These are phyloP conservation scores for Synergus itoensis DNA, from an alignment of 2,888 invertebrate species.

Conservation along the genomic window DNA sequence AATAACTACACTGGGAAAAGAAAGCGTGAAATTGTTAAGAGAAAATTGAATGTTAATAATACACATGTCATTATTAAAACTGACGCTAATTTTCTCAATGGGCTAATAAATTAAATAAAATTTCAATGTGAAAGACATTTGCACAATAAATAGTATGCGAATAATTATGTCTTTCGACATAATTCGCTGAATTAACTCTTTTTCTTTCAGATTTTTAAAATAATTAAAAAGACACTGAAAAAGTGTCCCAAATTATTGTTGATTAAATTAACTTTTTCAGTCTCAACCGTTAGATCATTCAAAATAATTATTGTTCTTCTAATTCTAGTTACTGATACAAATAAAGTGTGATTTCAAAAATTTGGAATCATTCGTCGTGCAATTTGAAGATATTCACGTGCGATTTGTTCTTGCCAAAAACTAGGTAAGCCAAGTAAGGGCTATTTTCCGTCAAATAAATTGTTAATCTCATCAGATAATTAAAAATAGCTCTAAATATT, in stretches of 20 bases:
- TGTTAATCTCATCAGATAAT: slow-evolving; percentile 81
- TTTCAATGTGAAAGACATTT: neutral
- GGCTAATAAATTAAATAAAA: neutral
- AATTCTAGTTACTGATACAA: neutral
- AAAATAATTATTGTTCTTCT: neutral
- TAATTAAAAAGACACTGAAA: neutral
- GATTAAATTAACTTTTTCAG: neutral
- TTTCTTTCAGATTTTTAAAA: neutral
- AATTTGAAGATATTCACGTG: slow-evolving; percentile 80
- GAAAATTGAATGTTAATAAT: neutral
- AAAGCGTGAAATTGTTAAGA: neutral
- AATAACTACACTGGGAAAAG: neutral
- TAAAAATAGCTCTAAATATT: slow-evolving; percentile 82
- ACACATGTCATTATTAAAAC: neutral
- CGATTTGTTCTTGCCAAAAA: slow-evolving; percentile 82
- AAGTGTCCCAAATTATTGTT: neutral
- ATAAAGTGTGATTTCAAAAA: neutral
- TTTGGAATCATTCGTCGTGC: slow-evolving; percentile 59
- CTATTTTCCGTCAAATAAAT: slow-evolving; percentile 83
- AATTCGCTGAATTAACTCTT: neutral
- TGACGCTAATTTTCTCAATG: neutral
- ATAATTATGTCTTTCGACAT: too few species aligned
- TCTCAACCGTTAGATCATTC: neutral
- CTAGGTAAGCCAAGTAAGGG: slow-evolving; percentile 85
- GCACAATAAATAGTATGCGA: too few species aligned